Base-by-base conservation (phyloP, 2,888 invertebrate species). In the Melikaiella ostensackeni region DNA sequence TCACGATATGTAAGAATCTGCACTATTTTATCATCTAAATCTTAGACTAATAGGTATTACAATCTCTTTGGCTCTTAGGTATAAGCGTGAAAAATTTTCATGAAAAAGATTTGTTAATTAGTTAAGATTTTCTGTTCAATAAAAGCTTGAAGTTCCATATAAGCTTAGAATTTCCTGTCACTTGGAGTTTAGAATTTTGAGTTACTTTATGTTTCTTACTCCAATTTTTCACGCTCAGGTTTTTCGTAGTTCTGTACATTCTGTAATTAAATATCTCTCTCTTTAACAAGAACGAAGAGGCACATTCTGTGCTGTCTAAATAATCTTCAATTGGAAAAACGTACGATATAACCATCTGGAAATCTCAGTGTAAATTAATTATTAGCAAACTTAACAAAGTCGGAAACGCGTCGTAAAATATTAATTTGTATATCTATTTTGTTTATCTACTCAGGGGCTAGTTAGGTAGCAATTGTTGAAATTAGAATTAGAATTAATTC, bases 1-100 rank as follows among this genome's bases (percentile, higher is more conserved):
- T 81, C 82, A 84, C 85, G 84, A 85, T 87, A 85, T 81, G 78
- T 78, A 75, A 33, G 13, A 70, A 70, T 70, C 70, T 30, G 30
- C 70, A 70, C 70, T 70, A 21, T n/a, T 75, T 77, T 75, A 79
- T 77, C 73, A 64, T 76, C 35, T 74, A 73, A 74, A 2, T 50
- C 64, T 82, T 70, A 70, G 77, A 62, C 77, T 79, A 79, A 82
- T 73, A 38, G 16, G n/a, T 75, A 33, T n/a, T 7, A 30, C 4
- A 76, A 38, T 73, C 66, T 61, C 38, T 42, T 55, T 30, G 61
- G 6, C 33, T 33, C 74, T 79, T 79, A 81, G 62, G 59, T 64
- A 61, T 79, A 75, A 59, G 62, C 50, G 70, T 70, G 70, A 55
- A 70, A 70, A 70, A 70, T 70, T 70, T 70, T 5, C n/a, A 50